Evolutionary conservation across 2,888 invertebrate species (phyloP).

Genomic region (Brachylomia viminalis): DNA sequence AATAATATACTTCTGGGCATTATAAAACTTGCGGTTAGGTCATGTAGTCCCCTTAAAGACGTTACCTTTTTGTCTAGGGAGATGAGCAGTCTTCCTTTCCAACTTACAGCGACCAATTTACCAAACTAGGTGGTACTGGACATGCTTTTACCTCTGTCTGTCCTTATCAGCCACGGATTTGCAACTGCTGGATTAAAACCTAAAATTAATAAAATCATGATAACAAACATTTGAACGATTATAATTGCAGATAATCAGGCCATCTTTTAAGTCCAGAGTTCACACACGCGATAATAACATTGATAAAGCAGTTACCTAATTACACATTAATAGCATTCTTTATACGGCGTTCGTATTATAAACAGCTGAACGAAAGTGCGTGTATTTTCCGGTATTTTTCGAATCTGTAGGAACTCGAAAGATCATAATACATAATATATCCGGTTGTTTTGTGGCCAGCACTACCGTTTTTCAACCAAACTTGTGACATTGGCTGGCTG

Average conservation of each 20-base stretch:
- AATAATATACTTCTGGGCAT: too few relatives aligned
- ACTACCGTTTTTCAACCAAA: neutral
- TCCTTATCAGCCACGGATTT: constrained; percentile 16
- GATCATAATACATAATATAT: constrained; percentile 1
- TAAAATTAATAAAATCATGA: constrained; percentile 30
- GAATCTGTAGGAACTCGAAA: constrained; percentile 1
- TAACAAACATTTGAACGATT: constrained; percentile 36
- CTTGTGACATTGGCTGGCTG: constrained; percentile 10
- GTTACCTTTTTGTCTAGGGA: too few relatives aligned
- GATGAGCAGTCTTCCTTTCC: too few relatives aligned
- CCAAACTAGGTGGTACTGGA: neutral
- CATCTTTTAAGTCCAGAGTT: constrained; percentile 27
- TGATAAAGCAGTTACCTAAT: constrained; percentile 54
- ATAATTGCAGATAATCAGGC: constrained; percentile 7
- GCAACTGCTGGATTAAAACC: constrained; percentile 2
- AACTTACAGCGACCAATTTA: too few relatives aligned
- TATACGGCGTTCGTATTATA: constrained; percentile 25
- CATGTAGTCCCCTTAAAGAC: too few relatives aligned
- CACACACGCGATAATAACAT: constrained; percentile 41
- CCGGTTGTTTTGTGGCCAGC: constrained; percentile 2
- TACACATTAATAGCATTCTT: constrained; percentile 44
- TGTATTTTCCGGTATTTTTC: constrained; percentile 27
- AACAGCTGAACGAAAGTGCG: constrained; percentile 15
- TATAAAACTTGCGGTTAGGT: too few relatives aligned
- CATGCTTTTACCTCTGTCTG: neutral